A percentile compares a stretch with the other conserved stretches of the same genome.
Evolutionary conservation across 2,888 invertebrate species (phyloP).

Genomic region (Nemoura dubitans): DNA sequence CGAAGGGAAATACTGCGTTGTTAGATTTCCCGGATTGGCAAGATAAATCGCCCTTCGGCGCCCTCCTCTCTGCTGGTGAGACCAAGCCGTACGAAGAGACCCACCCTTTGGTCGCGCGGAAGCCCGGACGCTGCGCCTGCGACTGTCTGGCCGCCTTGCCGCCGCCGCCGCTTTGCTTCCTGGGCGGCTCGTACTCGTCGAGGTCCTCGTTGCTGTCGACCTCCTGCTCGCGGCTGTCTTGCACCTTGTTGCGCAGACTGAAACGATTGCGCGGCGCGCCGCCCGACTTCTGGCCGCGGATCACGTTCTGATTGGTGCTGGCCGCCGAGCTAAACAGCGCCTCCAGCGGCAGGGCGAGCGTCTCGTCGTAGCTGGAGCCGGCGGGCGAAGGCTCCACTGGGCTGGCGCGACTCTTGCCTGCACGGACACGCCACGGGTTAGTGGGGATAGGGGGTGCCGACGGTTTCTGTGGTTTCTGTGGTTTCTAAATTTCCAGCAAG

Average conservation of each 20-base stretch:
- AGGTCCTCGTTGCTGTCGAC: constrained; percentile 53
- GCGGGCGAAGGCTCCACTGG: constrained; percentile 73
- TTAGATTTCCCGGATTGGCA: no score
- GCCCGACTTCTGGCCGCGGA: constrained; percentile 50
- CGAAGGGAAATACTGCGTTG: no score
- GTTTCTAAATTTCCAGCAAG: no score
- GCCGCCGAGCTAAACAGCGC: constrained; percentile 62
- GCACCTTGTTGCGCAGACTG: constrained; percentile 39
- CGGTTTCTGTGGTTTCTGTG: neutral
- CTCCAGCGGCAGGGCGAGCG: constrained; percentile 64
- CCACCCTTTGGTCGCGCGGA: constrained; percentile 36
- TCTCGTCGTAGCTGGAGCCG: constrained; percentile 67
- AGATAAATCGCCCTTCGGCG: no score
- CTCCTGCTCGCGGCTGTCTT: constrained; percentile 55
- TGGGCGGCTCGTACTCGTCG: constrained; percentile 14
- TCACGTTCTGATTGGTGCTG: constrained; percentile 61
- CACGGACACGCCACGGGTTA: neutral
- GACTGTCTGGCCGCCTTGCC: constrained; percentile 12
- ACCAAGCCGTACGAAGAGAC: no score
- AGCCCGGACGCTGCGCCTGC: constrained; percentile 35
- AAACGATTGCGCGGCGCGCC: constrained; percentile 36
- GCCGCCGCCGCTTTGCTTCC: no score
- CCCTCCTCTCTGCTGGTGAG: no score
- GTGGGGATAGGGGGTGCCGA: neutral
- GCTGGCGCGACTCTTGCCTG: constrained; percentile 50